Evolutionary conservation across 2,113 vertebrate species (phyloP), one percentile per base, ranked within the genome.

Genomic region (Chlorocebus sabaeus): DNA sequence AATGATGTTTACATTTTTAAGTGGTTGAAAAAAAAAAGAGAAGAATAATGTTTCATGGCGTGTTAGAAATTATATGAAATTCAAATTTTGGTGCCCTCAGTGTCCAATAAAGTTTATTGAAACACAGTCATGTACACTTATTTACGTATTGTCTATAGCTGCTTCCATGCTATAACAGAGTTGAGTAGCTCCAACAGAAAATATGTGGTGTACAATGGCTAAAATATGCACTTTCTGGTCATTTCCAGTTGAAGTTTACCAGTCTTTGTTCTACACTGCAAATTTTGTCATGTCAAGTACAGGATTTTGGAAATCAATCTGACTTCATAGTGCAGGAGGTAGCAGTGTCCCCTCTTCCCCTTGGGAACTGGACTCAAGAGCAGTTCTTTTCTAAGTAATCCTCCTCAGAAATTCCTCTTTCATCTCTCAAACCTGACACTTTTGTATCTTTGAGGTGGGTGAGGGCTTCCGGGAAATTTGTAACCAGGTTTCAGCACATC

Each of bases 261-360:
- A 73, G 6, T 89, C 57, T 68, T 89, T 76, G 30, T 78, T 91
- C 82, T 92, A 45, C 32, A 32, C 27, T 88, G 38, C 78, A 93
- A 82, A 95, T 80, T 64, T 91, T 93, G 95, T 84, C 79, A 89
- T 72, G 89, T 93, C n/a, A 89, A 91, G 80, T 75, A 70, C 16
- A 83, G 40, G 68, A 95, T 92, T 91, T 89, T 89, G 95, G 96
- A 92, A 89, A 93, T 40, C 48, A 97, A 86, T 92, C 27, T 89
- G 73, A 97, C 80, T 96, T 90, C 23, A 7, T 80, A 45, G 64
- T 43, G 43, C 70, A 94, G 48, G 9, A 27, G 18, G 3, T 32
- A 43, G 14, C 35, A 67, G 12, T 5, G 3, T 35, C 45, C 5
- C 16, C 30, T 14, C 4, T n/a, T 10, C 11, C 25, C 0, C 5